Conservation (phyloP, 2,888 invertebrate genomes). For the Cephus nigrinus region DNA sequence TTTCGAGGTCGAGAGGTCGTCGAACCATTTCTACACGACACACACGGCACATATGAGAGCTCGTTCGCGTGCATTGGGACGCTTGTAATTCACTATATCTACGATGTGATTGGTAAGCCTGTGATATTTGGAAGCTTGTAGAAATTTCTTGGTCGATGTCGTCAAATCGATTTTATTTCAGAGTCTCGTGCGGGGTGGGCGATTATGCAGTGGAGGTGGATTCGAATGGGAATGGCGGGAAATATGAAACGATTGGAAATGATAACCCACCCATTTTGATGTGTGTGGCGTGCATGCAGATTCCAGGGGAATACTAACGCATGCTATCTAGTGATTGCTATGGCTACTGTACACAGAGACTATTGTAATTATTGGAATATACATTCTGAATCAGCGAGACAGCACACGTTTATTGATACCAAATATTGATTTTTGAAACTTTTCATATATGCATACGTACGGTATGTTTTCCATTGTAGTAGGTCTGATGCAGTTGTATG, state of each 20-base stretch:
- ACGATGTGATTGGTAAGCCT: background rate
- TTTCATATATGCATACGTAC: background rate
- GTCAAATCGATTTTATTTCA: background rate
- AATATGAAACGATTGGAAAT: background rate
- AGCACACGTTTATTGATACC: background rate
- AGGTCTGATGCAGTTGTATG: background rate
- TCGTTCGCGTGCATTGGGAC: background rate
- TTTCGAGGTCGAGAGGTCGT: background rate
- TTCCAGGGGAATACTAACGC: background rate
- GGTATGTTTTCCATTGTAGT: background rate
- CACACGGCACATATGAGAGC: background rate
- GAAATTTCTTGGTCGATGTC: background rate
- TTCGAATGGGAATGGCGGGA: background rate
- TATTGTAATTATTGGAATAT: background rate
- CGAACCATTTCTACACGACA: background rate
- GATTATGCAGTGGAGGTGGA: background rate
- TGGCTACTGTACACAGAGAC: background rate
- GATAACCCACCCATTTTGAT: background rate
- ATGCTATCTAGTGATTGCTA: background rate
- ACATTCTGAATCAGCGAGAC: background rate
- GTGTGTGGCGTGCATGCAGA: background rate
- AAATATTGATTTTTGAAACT: background rate
- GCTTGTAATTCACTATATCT: background rate
- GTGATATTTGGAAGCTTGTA: background rate
- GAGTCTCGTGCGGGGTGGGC: background rate